These are phyloP conservation scores for Emmelina monodactyla DNA, from an alignment of 2,888 invertebrate species.

Conservation along the genomic window DNA sequence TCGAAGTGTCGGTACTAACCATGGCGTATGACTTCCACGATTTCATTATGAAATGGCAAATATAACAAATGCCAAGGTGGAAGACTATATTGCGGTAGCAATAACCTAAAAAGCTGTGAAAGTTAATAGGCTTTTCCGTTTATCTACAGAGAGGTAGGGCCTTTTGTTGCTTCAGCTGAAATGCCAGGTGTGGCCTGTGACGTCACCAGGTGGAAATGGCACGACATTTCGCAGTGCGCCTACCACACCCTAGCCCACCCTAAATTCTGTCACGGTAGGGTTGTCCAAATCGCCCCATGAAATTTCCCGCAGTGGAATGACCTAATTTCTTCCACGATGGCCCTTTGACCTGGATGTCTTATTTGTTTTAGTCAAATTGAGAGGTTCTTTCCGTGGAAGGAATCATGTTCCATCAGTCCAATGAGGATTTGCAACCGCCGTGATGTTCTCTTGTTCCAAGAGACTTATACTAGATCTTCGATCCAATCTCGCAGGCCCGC, in stretches of 20 bases:
- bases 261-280: slow-evolving; percentile 50
- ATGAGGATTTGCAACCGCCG: too few relatives aligned
- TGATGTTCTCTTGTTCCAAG: too few relatives aligned
- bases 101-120: slow-evolving; percentile 40
- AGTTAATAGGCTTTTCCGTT: slow-evolving; percentile 49
- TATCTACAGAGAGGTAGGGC: slow-evolving; percentile 56
- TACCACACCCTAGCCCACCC: slow-evolving; percentile 54
- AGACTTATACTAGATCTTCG: too few relatives aligned
- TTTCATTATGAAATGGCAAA: too few relatives aligned
- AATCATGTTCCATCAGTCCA: too few relatives aligned
- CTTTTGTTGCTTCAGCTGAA: slow-evolving; percentile 54
- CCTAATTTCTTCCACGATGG: slow-evolving; percentile 25
- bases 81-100: slow-evolving; percentile 25
- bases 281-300: slow-evolving; percentile 38
- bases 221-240: slow-evolving; percentile 52
- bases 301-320: slow-evolving; percentile 26
- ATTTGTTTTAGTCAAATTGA: too few relatives aligned
- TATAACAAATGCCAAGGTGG: slow-evolving; percentile 48
- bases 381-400: too few relatives aligned
- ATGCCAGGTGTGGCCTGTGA: slow-evolving; percentile 61
- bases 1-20: too few relatives aligned
- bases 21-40: too few relatives aligned
- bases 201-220: slow-evolving; percentile 54
- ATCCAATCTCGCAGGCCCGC: too few relatives aligned
- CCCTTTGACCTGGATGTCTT: too few relatives aligned